Base-by-base conservation (phyloP, 2,797 vertebrate genomes). In the Menidia menidia region DNA sequence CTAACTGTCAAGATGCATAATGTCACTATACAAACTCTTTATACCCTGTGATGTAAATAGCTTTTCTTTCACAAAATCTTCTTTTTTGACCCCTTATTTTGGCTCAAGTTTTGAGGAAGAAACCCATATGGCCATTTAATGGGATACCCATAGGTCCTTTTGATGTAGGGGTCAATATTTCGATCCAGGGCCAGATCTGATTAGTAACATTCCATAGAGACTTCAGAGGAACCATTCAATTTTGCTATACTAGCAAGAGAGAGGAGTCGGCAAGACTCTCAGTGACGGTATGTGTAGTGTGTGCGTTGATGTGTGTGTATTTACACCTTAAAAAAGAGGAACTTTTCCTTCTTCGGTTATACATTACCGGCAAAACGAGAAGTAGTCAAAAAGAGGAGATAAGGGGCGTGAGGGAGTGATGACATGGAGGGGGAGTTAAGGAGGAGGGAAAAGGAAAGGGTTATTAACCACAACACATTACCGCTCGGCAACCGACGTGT, bases 381-480 rank as follows among this genome's bases (percentile, higher is more conserved):
- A 84, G 70, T 65, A 19, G 42, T 62, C 62, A 64, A 61, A 59
- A 11, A 41, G 12, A 75, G 56, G 41, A 47, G 31, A 30, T 43
- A 52, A 42, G 43, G 33, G 52, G 47, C 43, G 2, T 2, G 43
- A 31, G 15, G 55, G 18, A 63, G 42, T 52, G 69, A 82, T 59
- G 67, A 55, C 61, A 59, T 39, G 30, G 35, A 57, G 51, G n/a
- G 14, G 72, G 61, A 60, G 67, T 54, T 25, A 47, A 47, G 14
- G 64, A 58, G 64, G 50, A 66, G 63, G 59, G 79, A 72, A 25
- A 33, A 80, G 82, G 79, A 80, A 86, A 83, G 62, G 64, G 72
- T 83, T 88, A 90, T 88, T 84, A 90, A 87, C 83, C 78, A 77
- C 81, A 88, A 69, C 76, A 80, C 68, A 78, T 83, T 75, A 77